Base-by-base conservation (phyloP, 2,797 vertebrate genomes). In the Mormyrus proboscirostris region DNA sequence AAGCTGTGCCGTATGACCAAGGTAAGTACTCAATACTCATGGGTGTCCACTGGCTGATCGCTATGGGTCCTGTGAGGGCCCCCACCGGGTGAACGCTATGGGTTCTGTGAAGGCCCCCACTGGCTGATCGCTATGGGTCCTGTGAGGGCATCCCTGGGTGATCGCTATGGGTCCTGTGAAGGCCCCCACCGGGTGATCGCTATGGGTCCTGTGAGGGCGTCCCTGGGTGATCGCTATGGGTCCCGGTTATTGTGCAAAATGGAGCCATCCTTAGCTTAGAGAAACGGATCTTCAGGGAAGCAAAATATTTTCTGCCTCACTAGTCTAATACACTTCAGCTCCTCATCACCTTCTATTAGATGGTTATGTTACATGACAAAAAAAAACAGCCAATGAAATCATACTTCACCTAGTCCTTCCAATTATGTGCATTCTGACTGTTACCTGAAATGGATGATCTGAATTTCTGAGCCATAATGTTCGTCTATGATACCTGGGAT, bases 1-100 rank as follows among this genome's bases (percentile, higher is more conserved):
- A 99, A 91, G 93, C 94, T 0, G 95, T 99, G 53, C 98, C 98
- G 0, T 95, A 95, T 19, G 90, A 92, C 0, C 96, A 99, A 93
- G 95, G 98, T 98, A 90, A 92, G 92, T 90, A 25, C 38, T 73
- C 59, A 7, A 25, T 8, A 4, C 29, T 29, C 29, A 29, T 29
- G 29, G 29, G 29, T 29, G 29, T 1, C 29, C 29, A 29, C 29
- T 29, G 29, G 29, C 29, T 29, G 29, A 29, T 29, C 29, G 29
- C 29, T 29, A 29, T 29, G 29, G 29, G 29, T 29, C 29, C 29
- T 29, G 29, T 29, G 29, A 29, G 29, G 29, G 29, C 29, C 29
- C 29, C 29, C 29, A 29, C 29, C 1, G 29, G 29, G 29, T 29
- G 29, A 29, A 29, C 29, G 29, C 29, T 29, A 29, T 29, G 29